These are phyloP conservation scores for Drosophila equinoxialis DNA, from an alignment of 1,140 invertebrate species.

Conservation along the genomic window DNA sequence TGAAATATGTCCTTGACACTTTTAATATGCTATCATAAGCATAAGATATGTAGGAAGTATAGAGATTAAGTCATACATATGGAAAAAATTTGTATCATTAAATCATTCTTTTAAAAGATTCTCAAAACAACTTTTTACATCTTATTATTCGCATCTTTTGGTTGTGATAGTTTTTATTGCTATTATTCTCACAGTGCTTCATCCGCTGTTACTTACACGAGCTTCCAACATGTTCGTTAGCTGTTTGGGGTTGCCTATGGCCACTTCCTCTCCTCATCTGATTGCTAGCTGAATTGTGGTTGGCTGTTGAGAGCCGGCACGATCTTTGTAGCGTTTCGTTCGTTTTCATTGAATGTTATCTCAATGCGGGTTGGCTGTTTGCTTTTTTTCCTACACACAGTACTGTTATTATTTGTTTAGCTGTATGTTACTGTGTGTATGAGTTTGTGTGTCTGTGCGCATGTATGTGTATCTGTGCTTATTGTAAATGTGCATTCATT, in stretches of 20 bases:
- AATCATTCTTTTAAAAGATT: no score
- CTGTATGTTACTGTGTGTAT: conserved; percentile 12
- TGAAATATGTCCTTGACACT: no score
- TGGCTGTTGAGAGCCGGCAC: conserved; percentile 65
- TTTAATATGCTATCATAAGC: no score
- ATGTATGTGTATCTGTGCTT: conserved; percentile 42
- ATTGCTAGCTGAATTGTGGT: conserved; percentile 62
- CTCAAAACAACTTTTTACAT: no score
- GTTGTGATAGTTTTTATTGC: no score
- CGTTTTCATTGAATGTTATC: conserved; percentile 77
- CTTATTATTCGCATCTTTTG: no score
- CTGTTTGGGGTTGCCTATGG: conserved; percentile 13
- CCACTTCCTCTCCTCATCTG: conserved; percentile 22
- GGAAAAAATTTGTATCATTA: no score
- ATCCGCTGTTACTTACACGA: conserved; percentile 26
- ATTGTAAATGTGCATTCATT: conserved; percentile 78
- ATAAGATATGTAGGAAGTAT: no score
- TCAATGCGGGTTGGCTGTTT: conserved; percentile 75
- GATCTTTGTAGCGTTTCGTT: conserved; percentile 64
- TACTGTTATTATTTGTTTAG: conserved; percentile 69
- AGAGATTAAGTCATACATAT: no score
- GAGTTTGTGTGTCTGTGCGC: conserved; percentile 9
- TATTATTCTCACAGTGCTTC: conserved; percentile 9
- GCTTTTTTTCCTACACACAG: conserved; percentile 63
- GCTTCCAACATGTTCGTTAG: conserved; percentile 45